Percentiles rank a stretch among this genome's conserved stretches.
Evolutionary conservation across 2,888 invertebrate genomes (phyloP).

Genomic region (Colostygia pectinataria): DNA sequence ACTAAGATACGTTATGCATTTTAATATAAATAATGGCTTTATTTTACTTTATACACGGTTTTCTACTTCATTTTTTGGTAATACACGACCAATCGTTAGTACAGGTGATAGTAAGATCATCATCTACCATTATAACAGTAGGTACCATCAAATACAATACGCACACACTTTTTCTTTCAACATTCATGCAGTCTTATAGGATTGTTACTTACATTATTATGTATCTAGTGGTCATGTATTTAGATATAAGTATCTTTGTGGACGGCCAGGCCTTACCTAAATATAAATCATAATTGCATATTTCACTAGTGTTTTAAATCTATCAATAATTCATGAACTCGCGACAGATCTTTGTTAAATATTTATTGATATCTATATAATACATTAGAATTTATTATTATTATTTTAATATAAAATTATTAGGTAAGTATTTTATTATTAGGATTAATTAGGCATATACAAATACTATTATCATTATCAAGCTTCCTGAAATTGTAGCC

Average conservation of each 20-base stretch:
- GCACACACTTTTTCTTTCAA: too few species aligned
- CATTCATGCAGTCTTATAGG: constrained; percentile 69
- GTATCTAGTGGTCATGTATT: constrained; percentile 49
- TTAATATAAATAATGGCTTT: constrained; percentile 37
- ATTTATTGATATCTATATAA: background rate
- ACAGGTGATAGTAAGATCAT: background rate
- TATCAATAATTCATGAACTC: constrained; percentile 5
- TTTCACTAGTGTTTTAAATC: constrained; percentile 35
- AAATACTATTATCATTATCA: constrained; percentile 8
- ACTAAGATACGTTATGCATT: constrained; percentile 11
- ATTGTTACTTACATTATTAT: constrained; percentile 44
- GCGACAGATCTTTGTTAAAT: constrained; percentile 23
- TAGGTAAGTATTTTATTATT: too few species aligned
- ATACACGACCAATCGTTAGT: background rate
- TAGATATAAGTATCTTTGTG: constrained; percentile 53
- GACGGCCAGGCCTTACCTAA: constrained; percentile 74
- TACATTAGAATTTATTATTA: constrained; percentile 5
- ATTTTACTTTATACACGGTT: constrained; percentile 10
- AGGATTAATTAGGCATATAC: too few species aligned
- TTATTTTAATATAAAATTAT: background rate
- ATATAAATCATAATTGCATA: constrained; percentile 36
- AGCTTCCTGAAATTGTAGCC: constrained; percentile 7
- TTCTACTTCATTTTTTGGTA: constrained; percentile 5
- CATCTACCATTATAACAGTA: constrained; percentile 26
- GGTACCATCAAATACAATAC: too few species aligned